Evolutionary conservation across 2,113 vertebrate species (phyloP).

Genomic region (Toxotes jaculatrix): DNA sequence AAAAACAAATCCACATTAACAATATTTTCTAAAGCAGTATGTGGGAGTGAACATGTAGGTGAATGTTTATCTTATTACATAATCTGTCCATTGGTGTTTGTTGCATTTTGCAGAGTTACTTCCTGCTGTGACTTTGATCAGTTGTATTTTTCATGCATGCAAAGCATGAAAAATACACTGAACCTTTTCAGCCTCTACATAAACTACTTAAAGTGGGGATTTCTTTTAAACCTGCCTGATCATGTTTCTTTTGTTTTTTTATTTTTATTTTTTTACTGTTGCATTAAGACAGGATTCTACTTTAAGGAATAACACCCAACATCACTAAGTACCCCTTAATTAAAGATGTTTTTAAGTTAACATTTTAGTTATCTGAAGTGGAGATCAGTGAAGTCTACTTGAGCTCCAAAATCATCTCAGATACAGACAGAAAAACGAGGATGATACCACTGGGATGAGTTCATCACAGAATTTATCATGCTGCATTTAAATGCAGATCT

Average conservation of each 20-base stretch:
- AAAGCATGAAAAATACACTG: too few species aligned
- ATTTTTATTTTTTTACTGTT: not conserved
- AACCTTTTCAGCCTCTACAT: not conserved
- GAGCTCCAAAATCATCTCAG: too few species aligned
- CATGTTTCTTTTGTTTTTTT: not conserved
- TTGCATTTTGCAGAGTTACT: not conserved
- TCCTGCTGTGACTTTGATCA: not conserved
- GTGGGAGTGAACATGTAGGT: not conserved
- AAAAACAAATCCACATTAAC: not conserved
- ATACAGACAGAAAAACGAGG: too few species aligned
- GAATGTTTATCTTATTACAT: not conserved
- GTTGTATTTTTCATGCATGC: not conserved
- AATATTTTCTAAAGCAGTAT: not conserved
- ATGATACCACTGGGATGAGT: too few species aligned
- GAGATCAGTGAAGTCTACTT: too few species aligned
- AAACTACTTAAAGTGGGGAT: not conserved
- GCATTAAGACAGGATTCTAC: not conserved
- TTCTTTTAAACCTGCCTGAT: not conserved
- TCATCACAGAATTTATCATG: too few species aligned
- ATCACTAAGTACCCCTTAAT: not conserved
- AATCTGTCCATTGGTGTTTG: not conserved
- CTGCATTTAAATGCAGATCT: too few species aligned
- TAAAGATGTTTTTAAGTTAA: too few species aligned
- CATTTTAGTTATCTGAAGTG: too few species aligned
- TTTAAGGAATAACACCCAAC: not conserved